Percentiles rank a stretch among this genome's conserved stretches.
Conservation (phyloP, 2,888 invertebrate species). For the Carterocephalus palaemon region DNA sequence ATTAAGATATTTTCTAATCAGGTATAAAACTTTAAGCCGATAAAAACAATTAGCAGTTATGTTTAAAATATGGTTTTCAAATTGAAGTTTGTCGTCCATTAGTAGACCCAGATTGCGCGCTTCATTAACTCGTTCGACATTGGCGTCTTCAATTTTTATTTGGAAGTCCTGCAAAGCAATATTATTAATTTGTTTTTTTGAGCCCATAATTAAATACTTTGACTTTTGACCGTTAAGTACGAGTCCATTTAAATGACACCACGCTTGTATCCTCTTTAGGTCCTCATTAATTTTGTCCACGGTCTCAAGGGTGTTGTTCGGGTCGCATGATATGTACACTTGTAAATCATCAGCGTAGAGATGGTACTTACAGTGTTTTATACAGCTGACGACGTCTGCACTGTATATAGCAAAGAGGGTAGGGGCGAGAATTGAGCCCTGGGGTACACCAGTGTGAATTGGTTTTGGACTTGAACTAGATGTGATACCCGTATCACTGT, state of each 20-base stretch:
- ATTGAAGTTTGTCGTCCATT: conserved; percentile 1
- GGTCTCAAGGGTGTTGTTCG: background rate
- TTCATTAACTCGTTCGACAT: background rate
- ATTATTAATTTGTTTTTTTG: background rate
- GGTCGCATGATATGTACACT: conserved; percentile 13
- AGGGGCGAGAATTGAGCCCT: conserved; percentile 24
- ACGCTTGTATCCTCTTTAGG: background rate
- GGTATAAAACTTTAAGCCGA: conserved; percentile 4
- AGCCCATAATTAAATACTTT: background rate
- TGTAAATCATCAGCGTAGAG: conserved; percentile 25
- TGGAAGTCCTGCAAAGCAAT: background rate
- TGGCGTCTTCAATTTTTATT: background rate
- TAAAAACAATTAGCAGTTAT: conserved; percentile 1
- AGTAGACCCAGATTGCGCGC: background rate
- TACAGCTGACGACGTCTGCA: conserved; percentile 14
- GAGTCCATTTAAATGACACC: background rate
- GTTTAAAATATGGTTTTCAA: conserved; percentile 5
- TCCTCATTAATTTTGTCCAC: background rate
- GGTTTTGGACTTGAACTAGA: background rate
- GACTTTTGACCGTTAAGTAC: background rate
- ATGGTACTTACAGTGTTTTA: conserved; percentile 25
- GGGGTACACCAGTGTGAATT: background rate
- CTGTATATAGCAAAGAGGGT: conserved; percentile 24
- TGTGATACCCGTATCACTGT: background rate
- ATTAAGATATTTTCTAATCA: background rate